A percentile compares a stretch with the other conserved stretches of the same genome.
These are phyloP conservation scores for Reticulitermes speratus DNA, from an alignment of 1,140 invertebrate genomes.

Conservation along the genomic window DNA sequence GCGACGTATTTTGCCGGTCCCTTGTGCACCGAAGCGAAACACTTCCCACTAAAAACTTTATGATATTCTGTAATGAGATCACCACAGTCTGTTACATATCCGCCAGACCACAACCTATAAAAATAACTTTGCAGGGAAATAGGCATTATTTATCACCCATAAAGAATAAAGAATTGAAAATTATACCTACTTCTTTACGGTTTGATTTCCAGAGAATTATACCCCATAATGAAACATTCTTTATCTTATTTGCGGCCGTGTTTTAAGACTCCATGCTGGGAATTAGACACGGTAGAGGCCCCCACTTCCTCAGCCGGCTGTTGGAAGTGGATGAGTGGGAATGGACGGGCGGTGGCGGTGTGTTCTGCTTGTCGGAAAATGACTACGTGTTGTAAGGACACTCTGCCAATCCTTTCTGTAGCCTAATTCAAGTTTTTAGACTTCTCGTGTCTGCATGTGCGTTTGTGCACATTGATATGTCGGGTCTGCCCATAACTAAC, in stretches of 20 bases:
- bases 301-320: background rate
- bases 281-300: background rate
- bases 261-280: background rate
- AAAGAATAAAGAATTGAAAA: conserved; percentile 11
- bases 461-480: too few relatives aligned
- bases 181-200: background rate
- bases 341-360: too few relatives aligned
- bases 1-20: too few relatives aligned
- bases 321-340: too few relatives aligned
- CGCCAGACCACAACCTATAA: background rate
- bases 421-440: too few relatives aligned
- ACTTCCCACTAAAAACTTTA: background rate
- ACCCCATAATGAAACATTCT: conserved; percentile 7
- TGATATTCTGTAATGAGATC: background rate
- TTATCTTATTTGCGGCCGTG: background rate
- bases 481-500: too few relatives aligned
- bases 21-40: background rate
- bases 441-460: too few relatives aligned
- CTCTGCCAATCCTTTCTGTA: too few relatives aligned
- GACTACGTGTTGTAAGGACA: too few relatives aligned
- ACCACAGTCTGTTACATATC: background rate
- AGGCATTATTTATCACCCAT: conserved; percentile 7
- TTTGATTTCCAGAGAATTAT: background rate
- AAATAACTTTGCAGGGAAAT: background rate
- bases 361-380: too few relatives aligned